Conservation (phyloP, 2,113 vertebrate species). For the Loxodonta africana region DNA sequence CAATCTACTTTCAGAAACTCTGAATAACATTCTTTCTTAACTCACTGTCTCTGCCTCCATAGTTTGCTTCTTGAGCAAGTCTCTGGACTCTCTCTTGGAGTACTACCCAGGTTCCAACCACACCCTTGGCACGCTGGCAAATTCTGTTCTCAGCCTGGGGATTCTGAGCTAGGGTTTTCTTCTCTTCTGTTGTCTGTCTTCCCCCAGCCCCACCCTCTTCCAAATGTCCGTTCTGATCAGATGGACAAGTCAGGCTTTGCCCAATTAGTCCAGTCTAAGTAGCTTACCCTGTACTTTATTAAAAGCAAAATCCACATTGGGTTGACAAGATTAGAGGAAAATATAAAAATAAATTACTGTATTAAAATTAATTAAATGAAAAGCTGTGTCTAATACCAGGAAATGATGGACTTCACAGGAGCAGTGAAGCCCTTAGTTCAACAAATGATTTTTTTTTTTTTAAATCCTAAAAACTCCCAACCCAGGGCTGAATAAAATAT, state of each 20-base stretch:
- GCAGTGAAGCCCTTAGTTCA: conserved; percentile 81
- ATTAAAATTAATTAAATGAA: conserved; percentile 87
- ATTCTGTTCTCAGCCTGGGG: neutral
- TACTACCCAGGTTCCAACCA: neutral
- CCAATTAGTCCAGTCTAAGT: conserved; percentile 85
- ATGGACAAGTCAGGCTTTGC: conserved; percentile 81
- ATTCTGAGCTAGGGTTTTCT: neutral
- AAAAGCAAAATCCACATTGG: conserved; percentile 84
- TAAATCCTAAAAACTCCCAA: conserved; percentile 74
- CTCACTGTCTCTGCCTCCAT: neutral
- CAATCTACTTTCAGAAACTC: neutral
- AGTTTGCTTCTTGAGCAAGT: conserved; percentile 12
- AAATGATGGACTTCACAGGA: conserved; percentile 83
- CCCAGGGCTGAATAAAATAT: conserved; percentile 70
- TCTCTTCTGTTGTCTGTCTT: neutral
- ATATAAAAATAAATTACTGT: conserved; percentile 88
- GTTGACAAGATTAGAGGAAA: conserved; percentile 86
- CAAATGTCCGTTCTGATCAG: conserved; percentile 80
- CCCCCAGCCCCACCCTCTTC: neutral
- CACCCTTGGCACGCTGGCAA: neutral
- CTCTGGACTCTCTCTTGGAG: conserved; percentile 16
- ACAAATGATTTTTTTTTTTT: conserved; percentile 75
- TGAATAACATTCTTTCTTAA: neutral
- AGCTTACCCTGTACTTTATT: conserved; percentile 85
- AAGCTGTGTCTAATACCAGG: conserved; percentile 85